Base-by-base conservation (phyloP, 2,888 invertebrate genomes). In the Hoplodrina ambigua region DNA sequence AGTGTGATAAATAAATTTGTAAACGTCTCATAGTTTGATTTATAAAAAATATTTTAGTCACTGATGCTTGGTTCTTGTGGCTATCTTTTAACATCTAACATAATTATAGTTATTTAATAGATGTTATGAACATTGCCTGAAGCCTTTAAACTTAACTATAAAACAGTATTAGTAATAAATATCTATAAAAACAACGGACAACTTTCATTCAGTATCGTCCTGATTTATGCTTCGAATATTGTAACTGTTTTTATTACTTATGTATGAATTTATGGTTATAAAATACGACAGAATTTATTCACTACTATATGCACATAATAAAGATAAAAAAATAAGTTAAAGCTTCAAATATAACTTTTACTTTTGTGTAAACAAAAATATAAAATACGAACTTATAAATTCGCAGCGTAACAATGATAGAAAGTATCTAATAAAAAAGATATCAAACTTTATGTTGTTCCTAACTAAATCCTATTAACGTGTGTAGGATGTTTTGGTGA, bases 171-270 rank as follows among this genome's bases (percentile, higher is more conserved):
- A 30, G 15, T 4, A n/a, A 57, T 67, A 68, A 61, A 57, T 69
- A 65, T 71, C 66, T 10, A 59, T 37, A 19, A 20, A 25, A 41
- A 55, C n/a, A 66, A n/a, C 8, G 46, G 33, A 67, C 73, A 61
- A 65, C 68, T 74, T 76, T 73, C 74, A 37, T 69, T 63, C 13
- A 46, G 8, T 25, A 25, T 44, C 41, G 69, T 81, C 55, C 61
- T 71, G 64, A 82, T 56, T 52, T 75, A 80, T 72, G 58, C 4
- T 41, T 66, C 30, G 15, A 56, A 50, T 59, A 37, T 15, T 52
- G 63, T 62, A 75, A 69, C 57, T n/a, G 52, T 55, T 69, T 69
- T 81, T 71, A 65, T 37, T 59, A 7, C 50, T 63, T 63, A 56
- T 11, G 17, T 30, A 13, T 37, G 13, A n/a, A 50, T 52, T 11